These are phyloP conservation scores for Neodiprion fabricii DNA, from an alignment of 1,140 invertebrate species.

Conservation along the genomic window DNA sequence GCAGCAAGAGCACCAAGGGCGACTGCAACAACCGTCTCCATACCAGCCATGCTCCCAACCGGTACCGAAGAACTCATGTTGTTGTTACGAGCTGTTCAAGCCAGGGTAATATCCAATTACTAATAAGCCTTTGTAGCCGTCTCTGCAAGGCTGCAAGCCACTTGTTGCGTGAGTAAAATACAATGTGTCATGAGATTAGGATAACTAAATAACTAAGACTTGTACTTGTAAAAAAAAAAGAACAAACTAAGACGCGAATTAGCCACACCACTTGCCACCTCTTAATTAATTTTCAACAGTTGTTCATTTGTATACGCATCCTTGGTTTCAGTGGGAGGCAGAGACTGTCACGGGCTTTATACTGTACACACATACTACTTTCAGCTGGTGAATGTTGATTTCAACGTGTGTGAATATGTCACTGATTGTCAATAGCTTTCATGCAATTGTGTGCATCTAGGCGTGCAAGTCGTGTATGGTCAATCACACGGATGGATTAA, in stretches of 20 bases:
- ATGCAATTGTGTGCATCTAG: no score
- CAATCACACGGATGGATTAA: no score
- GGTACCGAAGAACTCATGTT: conserved; percentile 53
- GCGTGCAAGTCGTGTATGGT: no score
- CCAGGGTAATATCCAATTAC: background rate
- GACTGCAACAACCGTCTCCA: conserved; percentile 74
- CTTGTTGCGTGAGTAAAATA: background rate
- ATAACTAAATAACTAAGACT: no score
- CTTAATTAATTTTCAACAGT: background rate
- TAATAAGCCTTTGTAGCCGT: background rate
- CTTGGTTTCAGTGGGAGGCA: conserved; percentile 37
- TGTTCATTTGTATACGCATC: background rate
- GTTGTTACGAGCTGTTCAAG: conserved; percentile 12
- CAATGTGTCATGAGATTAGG: background rate
- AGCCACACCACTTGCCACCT: background rate
- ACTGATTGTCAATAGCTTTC: no score
- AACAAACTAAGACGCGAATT: background rate
- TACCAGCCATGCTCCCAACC: conserved; percentile 54
- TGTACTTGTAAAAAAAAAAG: background rate
- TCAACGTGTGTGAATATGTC: no score
- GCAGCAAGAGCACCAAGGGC: conserved; percentile 71
- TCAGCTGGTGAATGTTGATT: no score
- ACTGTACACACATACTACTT: background rate
- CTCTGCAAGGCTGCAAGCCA: conserved; percentile 15
- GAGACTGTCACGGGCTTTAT: conserved; percentile 39